Base-by-base conservation (phyloP, 2,888 invertebrate species). In the Cryptocephalus moraei region DNA sequence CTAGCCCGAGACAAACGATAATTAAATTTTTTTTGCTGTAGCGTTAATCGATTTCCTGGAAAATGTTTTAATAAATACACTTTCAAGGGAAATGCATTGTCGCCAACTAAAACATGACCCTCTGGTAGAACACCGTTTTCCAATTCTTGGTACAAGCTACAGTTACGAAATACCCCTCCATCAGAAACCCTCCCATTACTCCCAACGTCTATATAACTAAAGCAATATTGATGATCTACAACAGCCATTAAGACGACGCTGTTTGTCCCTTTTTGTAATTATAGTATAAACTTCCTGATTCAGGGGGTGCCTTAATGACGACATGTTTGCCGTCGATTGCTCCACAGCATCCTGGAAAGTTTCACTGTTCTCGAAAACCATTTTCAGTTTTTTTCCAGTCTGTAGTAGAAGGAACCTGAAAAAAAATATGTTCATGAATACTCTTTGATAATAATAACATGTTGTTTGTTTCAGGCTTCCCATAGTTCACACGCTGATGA, bases 21-120 rank as follows among this genome's bases (percentile, higher is more conserved):
- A 31, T 48, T 48, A 33, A 12, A 48, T 40, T 43, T 43, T 40
- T 36, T 33, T 40, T 46, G 22, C 36, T 45, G 13, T 36, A 34
- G 39, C 39, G 38, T 40, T 45, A 38, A 42, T 12, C 33, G 39
- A 9, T 9, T 32, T 8, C 8, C 39, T 43, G 33, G 45, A 42
- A 22, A 32, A 42, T 38, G 34, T 32, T 58, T 59, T 47, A 55
- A 52, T 36, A 57, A 40, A 36, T 55, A 48, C 4, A 33, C 9
- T 42, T 45, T 49, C 32, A 60, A 39, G 10, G 52, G 48, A 53
- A 60, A 59, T 34, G 59, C 58, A 39, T 55, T 56, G 43, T 60
- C 58, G 12, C 41, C 58, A 14, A 58, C 44, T 36, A 58, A 41
- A 32, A 53, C 48, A 44, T 46, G 50, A n/a, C 51, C 53, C 9